A percentile compares a stretch with the other conserved stretches of the same genome.
Evolutionary conservation across 2,797 vertebrate species (phyloP).

Genomic region (Hypotaenidia philippensis): DNA sequence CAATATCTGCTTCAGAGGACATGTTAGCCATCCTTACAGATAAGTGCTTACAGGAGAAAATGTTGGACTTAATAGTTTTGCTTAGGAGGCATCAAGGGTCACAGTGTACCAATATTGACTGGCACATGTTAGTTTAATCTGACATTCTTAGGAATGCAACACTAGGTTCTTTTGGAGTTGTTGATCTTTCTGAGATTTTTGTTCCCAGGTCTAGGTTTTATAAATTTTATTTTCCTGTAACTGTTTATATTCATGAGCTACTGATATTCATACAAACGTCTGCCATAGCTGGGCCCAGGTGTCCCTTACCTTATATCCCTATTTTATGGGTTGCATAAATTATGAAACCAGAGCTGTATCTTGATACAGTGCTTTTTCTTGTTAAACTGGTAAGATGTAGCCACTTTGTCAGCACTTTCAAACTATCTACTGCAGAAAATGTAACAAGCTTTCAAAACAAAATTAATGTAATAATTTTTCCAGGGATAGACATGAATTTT

Average conservation of each 20-base stretch:
- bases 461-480: background rate
- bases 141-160: conserved; percentile 87
- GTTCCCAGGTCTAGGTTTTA: conserved; percentile 78
- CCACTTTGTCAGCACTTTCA: background rate
- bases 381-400: background rate
- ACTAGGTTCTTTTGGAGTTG: conserved; percentile 81
- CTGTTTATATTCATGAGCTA: conserved; percentile 84
- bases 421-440: conserved; percentile 7
- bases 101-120: conserved; percentile 92
- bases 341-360: conserved; percentile 1
- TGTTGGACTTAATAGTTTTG: conserved; percentile 95
- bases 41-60: conserved; percentile 93
- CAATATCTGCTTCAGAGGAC: conserved; percentile 93
- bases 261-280: conserved; percentile 77
- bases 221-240: conserved; percentile 80
- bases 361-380: background rate
- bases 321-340: conserved; percentile 49
- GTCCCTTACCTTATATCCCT: conserved; percentile 44
- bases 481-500: background rate
- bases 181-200: conserved; percentile 82
- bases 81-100: conserved; percentile 88
- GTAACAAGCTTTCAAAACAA: background rate
- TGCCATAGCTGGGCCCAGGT: conserved; percentile 64
- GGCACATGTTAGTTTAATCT: conserved; percentile 92
- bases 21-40: conserved; percentile 92